These are phyloP conservation scores for Entelurus aequoreus DNA, from an alignment of 2,113 vertebrate genomes.

Conservation along the genomic window DNA sequence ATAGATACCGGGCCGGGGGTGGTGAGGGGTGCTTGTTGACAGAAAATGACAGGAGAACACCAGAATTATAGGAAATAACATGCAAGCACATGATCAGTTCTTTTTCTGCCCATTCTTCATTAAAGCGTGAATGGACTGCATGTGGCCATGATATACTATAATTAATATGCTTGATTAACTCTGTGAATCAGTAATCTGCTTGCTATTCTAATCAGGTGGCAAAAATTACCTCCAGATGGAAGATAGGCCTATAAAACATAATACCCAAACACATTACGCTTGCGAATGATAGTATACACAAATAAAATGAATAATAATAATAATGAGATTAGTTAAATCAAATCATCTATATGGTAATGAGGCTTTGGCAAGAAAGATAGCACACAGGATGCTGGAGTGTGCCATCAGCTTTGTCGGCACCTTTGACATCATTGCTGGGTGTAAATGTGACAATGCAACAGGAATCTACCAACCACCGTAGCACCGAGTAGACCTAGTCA, in stretches of 20 bases:
- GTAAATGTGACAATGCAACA: conserved; percentile 1
- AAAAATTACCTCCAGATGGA: conserved; percentile 2
- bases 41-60: conserved; percentile 33
- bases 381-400: conserved; percentile 27
- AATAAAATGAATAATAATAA: conserved; percentile 1
- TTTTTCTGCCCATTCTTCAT: conserved; percentile 38
- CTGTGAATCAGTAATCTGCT: conserved; percentile 32
- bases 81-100: conserved; percentile 27
- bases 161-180: conserved; percentile 57
- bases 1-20: conserved; percentile 9
- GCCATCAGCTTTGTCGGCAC: conserved; percentile 52
- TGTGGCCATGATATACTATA: conserved; percentile 39
- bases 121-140: conserved; percentile 42
- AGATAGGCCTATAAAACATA: conserved; percentile 6
- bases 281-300: background rate
- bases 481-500: background rate
- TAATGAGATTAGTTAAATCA: conserved; percentile 12
- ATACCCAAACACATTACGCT: conserved; percentile 1
- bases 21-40: conserved; percentile 32
- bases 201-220: conserved; percentile 12
- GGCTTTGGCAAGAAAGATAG: conserved; percentile 37
- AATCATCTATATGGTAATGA: conserved; percentile 38
- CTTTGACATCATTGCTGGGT: conserved; percentile 24
- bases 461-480: background rate
- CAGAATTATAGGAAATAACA: conserved; percentile 31